Percentiles rank a stretch among this genome's conserved stretches.
These are phyloP conservation scores for Alsophila aescularia DNA, from an alignment of 2,888 invertebrate species.

Conservation along the genomic window DNA sequence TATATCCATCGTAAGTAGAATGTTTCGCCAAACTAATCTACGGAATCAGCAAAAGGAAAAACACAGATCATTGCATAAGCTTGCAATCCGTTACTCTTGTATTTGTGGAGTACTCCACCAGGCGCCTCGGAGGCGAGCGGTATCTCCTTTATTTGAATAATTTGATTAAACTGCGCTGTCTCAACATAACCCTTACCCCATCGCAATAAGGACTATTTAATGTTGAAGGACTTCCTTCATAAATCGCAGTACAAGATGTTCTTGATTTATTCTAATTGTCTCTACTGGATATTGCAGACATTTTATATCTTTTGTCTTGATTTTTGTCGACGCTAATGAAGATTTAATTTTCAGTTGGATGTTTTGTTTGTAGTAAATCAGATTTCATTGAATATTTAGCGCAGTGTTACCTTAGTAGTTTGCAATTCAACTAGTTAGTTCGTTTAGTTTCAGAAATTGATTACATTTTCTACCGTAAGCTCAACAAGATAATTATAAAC, in stretches of 20 bases:
- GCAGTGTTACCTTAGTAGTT: too few species aligned
- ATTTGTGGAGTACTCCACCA: constrained; percentile 62
- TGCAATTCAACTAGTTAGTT: too few species aligned
- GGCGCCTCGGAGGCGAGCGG: constrained; percentile 66
- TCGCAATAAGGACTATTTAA: constrained; percentile 30
- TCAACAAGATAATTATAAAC: too few species aligned
- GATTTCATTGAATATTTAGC: too few species aligned
- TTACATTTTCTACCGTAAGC: too few species aligned
- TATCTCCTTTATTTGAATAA: constrained; percentile 77
- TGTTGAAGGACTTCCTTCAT: constrained; percentile 22
- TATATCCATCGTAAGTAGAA: neutral
- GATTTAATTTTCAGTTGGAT: neutral
- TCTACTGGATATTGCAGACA: constrained; percentile 30
- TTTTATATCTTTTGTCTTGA: constrained; percentile 12
- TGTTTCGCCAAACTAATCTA: constrained; percentile 8
- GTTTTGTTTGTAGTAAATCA: too few species aligned
- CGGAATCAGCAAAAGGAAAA: constrained; percentile 27
- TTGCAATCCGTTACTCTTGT: constrained; percentile 47
- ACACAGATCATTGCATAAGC: constrained; percentile 34
- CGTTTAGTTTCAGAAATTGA: too few species aligned
- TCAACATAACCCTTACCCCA: constrained; percentile 36
- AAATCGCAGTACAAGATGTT: constrained; percentile 47
- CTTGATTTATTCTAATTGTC: constrained; percentile 47
- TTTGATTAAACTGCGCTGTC: constrained; percentile 68
- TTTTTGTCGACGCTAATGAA: constrained; percentile 5